Evolutionary conservation across 2,113 vertebrate genomes (phyloP).

Genomic region (Corythaeola cristata): DNA sequence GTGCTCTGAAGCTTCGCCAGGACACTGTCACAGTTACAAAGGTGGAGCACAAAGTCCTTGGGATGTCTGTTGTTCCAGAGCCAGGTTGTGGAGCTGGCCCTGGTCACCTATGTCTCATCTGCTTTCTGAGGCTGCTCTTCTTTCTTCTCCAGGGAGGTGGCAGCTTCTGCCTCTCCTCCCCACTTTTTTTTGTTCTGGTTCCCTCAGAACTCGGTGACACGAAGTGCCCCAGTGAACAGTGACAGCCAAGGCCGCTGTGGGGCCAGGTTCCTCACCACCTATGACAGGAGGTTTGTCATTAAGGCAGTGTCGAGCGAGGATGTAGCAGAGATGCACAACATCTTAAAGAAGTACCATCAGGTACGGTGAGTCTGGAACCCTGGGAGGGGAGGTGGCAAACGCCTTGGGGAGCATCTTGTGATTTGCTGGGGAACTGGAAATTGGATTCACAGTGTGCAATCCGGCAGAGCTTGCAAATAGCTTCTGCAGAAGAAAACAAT

Average conservation of each 20-base stretch:
- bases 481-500: background rate
- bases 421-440: background rate
- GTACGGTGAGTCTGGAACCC: constrained; percentile 74
- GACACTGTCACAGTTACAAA: fast-evolving
- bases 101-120: background rate
- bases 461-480: background rate
- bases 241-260: constrained; percentile 94
- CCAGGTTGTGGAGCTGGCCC: background rate
- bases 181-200: background rate
- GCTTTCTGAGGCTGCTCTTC: background rate
- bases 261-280: constrained; percentile 92
- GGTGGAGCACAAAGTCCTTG: background rate
- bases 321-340: constrained; percentile 98
- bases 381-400: background rate
- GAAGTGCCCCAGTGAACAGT: constrained; percentile 92
- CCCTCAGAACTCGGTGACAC: constrained; percentile 90
- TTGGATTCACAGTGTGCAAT: background rate
- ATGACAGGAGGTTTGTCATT: constrained; percentile 94
- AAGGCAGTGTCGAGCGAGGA: constrained; percentile 97
- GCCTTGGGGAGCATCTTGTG: background rate
- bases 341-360: constrained; percentile 98
- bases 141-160: background rate
- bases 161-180: background rate
- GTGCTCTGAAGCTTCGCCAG: background rate
- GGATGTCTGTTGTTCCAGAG: background rate